These are phyloP conservation scores for Cavia porcellus DNA, from an alignment of 2,113 vertebrate species.

Conservation along the genomic window DNA sequence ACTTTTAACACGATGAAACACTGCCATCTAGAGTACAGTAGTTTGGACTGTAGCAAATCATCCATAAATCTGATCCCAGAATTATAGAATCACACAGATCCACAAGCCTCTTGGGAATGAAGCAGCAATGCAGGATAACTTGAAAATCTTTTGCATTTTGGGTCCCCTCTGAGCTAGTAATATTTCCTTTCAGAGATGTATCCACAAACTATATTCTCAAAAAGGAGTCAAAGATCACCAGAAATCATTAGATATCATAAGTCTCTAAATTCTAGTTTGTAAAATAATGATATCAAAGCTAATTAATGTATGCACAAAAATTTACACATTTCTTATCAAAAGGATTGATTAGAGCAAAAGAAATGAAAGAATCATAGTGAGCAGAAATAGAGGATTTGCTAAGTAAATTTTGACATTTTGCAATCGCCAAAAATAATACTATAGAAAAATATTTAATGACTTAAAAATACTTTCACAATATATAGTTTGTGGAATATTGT, in stretches of 20 bases:
- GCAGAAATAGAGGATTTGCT: background rate
- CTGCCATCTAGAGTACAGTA: slow-evolving; percentile 62
- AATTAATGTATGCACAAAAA: background rate
- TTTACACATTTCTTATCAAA: background rate
- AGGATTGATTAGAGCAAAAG: background rate
- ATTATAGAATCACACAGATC: background rate
- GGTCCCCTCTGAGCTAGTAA: background rate
- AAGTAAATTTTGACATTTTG: background rate
- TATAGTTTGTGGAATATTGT: too few species aligned
- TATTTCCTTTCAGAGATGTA: background rate
- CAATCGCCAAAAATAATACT: slow-evolving; percentile 44
- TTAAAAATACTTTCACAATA: slow-evolving; percentile 28
- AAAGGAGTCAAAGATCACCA: background rate
- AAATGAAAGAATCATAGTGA: background rate
- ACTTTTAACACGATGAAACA: background rate
- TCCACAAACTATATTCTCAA: slow-evolving; percentile 8
- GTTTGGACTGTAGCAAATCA: background rate
- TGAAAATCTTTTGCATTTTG: background rate
- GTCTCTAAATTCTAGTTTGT: background rate
- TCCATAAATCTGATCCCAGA: background rate
- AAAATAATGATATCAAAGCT: background rate
- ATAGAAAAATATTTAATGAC: background rate
- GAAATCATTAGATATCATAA: background rate
- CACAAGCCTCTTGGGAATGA: background rate
- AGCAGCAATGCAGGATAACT: rapidly evolving